A percentile compares a stretch with the other conserved stretches of the same genome.
These are phyloP conservation scores for Serrognathus titanus DNA, from an alignment of 2,888 invertebrate genomes.

Conservation along the genomic window DNA sequence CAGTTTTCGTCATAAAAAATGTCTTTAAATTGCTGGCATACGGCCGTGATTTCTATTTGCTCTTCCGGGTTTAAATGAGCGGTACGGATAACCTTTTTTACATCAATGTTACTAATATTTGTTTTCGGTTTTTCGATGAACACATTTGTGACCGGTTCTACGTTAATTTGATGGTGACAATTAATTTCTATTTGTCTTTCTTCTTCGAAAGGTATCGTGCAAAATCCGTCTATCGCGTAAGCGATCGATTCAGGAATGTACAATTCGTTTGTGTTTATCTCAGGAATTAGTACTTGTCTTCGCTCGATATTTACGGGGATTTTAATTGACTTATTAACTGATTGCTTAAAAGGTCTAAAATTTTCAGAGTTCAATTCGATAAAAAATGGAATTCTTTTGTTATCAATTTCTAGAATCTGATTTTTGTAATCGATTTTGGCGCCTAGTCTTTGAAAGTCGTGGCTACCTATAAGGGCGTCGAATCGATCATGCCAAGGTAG, in stretches of 20 bases:
- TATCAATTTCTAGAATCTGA: constrained; percentile 2
- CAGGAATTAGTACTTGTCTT: constrained; percentile 3
- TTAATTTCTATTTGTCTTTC: background rate
- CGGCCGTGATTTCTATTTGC: constrained; percentile 1
- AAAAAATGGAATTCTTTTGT: constrained; percentile 5
- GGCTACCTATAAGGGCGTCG: constrained; percentile 12
- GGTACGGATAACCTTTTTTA: no score
- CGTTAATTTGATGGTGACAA: background rate
- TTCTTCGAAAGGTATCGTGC: background rate
- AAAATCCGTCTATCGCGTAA: background rate
- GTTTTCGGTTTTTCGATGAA: no score
- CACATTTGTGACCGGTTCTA: background rate
- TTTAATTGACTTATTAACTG: no score
- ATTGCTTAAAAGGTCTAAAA: no score
- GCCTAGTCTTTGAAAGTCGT: constrained; percentile 8
- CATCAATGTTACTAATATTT: background rate
- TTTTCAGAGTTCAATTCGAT: no score
- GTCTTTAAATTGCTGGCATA: constrained; percentile 9
- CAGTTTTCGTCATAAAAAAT: constrained; percentile 4
- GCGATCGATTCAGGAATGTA: background rate
- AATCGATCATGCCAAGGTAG: constrained; percentile 8
- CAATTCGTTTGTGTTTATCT: background rate
- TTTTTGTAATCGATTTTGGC: constrained; percentile 13
- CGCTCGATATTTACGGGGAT: background rate
- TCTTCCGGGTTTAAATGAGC: constrained; percentile 14